A percentile compares a stretch with the other conserved stretches of the same genome.
phyloP scores from a whole-genome alignment of 2,888 invertebrate genomes.

The Acrobasis suavella region DNA sequence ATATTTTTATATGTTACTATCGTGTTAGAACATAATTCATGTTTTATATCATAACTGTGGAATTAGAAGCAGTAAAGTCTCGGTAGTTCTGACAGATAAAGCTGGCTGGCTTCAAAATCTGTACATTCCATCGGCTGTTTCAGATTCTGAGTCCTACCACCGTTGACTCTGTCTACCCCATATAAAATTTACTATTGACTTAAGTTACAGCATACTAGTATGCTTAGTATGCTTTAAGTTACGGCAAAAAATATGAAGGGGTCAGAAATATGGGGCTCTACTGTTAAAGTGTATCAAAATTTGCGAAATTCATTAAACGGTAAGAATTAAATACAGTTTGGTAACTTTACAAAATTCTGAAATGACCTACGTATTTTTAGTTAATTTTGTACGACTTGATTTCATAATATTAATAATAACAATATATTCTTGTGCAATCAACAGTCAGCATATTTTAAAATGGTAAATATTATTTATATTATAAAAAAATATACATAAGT shows the following conservation, averaged over 20 bases:
- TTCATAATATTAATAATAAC: neutral
- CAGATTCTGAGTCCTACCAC: too few species aligned
- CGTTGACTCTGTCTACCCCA: too few species aligned
- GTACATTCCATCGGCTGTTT: too few species aligned
- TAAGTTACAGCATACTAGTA: too few species aligned
- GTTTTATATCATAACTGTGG: neutral
- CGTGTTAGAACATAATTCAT: slow-evolving; percentile 38
- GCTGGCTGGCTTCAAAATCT: too few species aligned
- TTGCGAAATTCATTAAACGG: neutral
- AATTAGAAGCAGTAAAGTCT: neutral
- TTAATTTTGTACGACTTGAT: neutral
- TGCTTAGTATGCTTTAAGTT: too few species aligned
- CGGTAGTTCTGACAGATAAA: neutral
- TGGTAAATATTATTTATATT: slow-evolving; percentile 34
- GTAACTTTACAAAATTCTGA: too few species aligned
- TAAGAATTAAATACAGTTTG: too few species aligned
- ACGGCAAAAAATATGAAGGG: neutral
- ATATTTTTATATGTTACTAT: slow-evolving; percentile 71
- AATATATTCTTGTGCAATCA: slow-evolving; percentile 53
- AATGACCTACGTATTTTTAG: neutral
- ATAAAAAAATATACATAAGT: slow-evolving; percentile 36
- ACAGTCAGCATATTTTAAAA: slow-evolving; percentile 33
- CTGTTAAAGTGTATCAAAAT: neutral
- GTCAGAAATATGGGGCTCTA: neutral
- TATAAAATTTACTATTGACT: too few species aligned